A percentile compares a stretch with the other conserved stretches of the same genome.
Evolutionary conservation across 53 echinoderm and acorn worm genomes (phyloP).

Genomic region (Echinarachnius parma): DNA sequence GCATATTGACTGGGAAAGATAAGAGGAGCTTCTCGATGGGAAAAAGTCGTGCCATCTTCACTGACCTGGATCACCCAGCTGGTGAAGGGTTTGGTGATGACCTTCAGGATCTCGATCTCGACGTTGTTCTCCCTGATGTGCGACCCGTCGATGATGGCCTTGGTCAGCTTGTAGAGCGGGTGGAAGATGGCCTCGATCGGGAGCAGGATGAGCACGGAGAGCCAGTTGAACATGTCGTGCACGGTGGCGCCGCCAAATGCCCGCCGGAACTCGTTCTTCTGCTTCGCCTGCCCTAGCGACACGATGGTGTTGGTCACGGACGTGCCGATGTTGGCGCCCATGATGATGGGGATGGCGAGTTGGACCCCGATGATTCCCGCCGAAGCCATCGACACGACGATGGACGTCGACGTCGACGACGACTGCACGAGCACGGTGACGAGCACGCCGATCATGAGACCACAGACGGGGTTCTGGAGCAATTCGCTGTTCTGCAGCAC

Average conservation of each 20-base stretch:
- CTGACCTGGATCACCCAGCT: conserved; percentile 71
- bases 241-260: conserved; percentile 95
- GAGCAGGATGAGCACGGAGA: conserved; percentile 70
- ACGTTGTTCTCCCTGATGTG: conserved; percentile 49
- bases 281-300: conserved; percentile 64
- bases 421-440: conserved; percentile 94
- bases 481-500: conserved; percentile 71
- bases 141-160: conserved; percentile 43
- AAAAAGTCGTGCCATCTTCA: too few relatives aligned
- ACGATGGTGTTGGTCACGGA: conserved; percentile 96
- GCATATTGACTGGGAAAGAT: too few relatives aligned
- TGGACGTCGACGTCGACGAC: conserved; percentile 93
- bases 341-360: conserved; percentile 81
- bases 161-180: conserved; percentile 59
- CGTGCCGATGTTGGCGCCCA: conserved; percentile 98
- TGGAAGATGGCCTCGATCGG: conserved; percentile 68
- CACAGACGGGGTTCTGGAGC: conserved; percentile 76
- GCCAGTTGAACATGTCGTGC: conserved; percentile 98
- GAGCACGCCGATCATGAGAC: conserved; percentile 84
- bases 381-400: conserved; percentile 83
- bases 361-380: conserved; percentile 75
- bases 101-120: conserved; percentile 77
- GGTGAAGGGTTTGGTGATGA: conserved; percentile 87
- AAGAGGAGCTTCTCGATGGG: too few relatives aligned
- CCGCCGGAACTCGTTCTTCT: conserved; percentile 86